Evolutionary conservation across 2,797 vertebrate species (phyloP).

Genomic region (Brotogeris chrysoptera): DNA sequence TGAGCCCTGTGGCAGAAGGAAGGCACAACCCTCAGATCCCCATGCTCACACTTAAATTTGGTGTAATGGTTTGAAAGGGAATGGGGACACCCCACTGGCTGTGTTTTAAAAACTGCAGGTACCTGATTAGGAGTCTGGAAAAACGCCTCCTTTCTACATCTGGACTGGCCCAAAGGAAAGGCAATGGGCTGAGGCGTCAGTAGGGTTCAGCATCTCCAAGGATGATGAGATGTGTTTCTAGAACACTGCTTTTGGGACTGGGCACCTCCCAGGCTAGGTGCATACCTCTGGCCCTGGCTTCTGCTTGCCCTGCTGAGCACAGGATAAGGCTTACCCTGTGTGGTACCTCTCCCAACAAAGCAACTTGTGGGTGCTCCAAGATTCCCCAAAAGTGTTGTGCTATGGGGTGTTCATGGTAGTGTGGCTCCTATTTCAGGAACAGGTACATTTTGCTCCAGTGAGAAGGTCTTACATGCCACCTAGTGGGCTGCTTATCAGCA

Average conservation of each 20-base stretch:
- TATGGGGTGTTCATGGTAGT: rapidly evolving
- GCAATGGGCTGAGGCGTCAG: not conserved
- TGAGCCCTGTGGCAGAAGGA: not conserved
- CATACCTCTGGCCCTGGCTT: not conserved
- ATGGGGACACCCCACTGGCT: not conserved
- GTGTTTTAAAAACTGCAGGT: not conserved
- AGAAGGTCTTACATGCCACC: constrained; percentile 25
- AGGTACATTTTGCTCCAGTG: not conserved
- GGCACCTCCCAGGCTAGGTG: not conserved
- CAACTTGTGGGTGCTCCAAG: not conserved
- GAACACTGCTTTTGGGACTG: not conserved
- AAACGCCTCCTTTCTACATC: not conserved
- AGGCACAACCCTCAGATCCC: not conserved
- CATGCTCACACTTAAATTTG: not conserved
- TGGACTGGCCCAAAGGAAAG: not conserved
- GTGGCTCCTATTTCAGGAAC: not conserved
- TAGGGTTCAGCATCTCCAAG: not conserved
- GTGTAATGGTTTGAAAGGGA: not conserved
- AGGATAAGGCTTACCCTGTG: not conserved
- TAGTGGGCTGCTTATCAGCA: constrained; percentile 15
- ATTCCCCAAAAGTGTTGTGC: not conserved
- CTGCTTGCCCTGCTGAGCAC: not conserved
- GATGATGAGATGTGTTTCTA: not conserved
- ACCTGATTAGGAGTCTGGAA: not conserved
- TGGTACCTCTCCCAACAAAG: not conserved